phyloP scores from a whole-genome alignment of 2,113 vertebrate genomes.

The Melozone crissalis region DNA sequence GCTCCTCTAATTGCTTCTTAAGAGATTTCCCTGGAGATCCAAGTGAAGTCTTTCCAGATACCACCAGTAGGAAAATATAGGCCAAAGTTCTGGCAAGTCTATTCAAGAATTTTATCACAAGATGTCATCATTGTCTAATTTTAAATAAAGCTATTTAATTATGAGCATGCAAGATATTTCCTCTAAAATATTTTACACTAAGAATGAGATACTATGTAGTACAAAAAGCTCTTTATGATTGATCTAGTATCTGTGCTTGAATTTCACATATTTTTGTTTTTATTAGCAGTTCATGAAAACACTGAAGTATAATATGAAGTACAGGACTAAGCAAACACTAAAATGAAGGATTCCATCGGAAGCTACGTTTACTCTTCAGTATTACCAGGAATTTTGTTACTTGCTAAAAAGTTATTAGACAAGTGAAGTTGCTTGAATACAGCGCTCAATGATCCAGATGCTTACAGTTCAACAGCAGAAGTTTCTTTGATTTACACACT shows the following conservation, averaged over 20 bases:
- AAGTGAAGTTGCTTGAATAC: neutral
- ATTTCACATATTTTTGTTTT: slow-evolving; percentile 6
- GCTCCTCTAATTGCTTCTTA: neutral
- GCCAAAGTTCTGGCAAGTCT: neutral
- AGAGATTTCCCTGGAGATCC: neutral
- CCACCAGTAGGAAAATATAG: neutral
- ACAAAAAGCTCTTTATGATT: neutral
- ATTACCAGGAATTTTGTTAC: slow-evolving; percentile 5
- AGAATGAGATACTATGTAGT: slow-evolving; percentile 3
- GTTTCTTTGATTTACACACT: neutral
- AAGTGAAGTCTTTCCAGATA: neutral
- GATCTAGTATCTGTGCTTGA: neutral
- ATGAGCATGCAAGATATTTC: slow-evolving; percentile 3
- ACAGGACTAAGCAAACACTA: slow-evolving; percentile 17
- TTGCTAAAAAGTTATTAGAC: neutral
- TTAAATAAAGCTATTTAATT: slow-evolving; percentile 29
- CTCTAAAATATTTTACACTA: neutral
- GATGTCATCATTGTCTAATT: slow-evolving; percentile 25
- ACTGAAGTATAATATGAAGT: neutral
- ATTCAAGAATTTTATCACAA: slow-evolving; percentile 20
- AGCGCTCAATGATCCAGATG: neutral
- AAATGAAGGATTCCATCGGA: slow-evolving; percentile 32
- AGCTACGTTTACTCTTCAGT: neutral
- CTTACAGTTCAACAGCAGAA: neutral
- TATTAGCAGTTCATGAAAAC: slow-evolving; percentile 28